Conservation (phyloP, 1,140 invertebrate genomes). For the Wiebesia pumilae region DNA sequence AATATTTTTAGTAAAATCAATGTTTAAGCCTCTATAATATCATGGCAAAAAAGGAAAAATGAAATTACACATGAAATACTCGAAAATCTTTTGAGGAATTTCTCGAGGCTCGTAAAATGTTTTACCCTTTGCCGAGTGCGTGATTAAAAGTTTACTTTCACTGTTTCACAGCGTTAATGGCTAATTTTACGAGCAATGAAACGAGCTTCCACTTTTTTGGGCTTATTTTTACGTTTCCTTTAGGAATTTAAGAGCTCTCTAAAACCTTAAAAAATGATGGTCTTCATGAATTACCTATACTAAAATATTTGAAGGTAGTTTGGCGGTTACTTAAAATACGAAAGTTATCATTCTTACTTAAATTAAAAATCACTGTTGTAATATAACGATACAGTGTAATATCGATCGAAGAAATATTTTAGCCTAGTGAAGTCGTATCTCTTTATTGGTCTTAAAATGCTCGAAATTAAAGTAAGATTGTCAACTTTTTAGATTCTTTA, state of each 20-base stretch:
- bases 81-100: slow-evolving; percentile 29
- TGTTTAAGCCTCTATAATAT: background rate
- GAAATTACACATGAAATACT: slow-evolving; percentile 16
- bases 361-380: background rate
- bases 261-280: slow-evolving; percentile 25
- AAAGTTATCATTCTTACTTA: background rate
- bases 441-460: background rate
- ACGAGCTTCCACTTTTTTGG: slow-evolving; percentile 43
- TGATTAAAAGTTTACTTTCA: slow-evolving; percentile 52
- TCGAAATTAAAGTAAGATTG: background rate
- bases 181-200: slow-evolving; percentile 51
- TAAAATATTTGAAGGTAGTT: slow-evolving; percentile 20
- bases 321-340: background rate
- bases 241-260: slow-evolving; percentile 41
- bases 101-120: slow-evolving; percentile 48
- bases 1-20: slow-evolving; percentile 1
- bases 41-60: background rate
- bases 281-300: slow-evolving; percentile 22
- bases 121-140: slow-evolving; percentile 37
- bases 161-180: slow-evolving; percentile 47
- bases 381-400: background rate
- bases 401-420: background rate
- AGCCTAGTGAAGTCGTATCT: background rate
- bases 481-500: background rate
- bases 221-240: slow-evolving; percentile 35